A percentile compares a stretch with the other conserved stretches of the same genome.
Evolutionary conservation across 2,113 vertebrate species (phyloP).

Genomic region (Columbina picui): DNA sequence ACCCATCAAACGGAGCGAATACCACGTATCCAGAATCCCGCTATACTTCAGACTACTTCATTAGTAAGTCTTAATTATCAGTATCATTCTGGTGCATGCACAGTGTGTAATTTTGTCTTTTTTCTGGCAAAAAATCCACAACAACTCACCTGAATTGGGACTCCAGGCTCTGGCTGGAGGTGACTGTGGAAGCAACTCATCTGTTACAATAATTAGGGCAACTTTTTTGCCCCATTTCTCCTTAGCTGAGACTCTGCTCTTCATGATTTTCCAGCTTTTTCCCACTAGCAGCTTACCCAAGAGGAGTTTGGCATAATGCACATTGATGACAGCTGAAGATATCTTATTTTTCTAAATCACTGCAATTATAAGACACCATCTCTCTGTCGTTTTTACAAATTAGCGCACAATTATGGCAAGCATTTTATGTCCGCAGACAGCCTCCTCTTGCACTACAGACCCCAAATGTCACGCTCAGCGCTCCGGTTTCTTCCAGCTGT

Average conservation of each 20-base stretch:
- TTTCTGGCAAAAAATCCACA: neutral
- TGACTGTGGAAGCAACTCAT: neutral
- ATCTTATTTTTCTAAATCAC: neutral
- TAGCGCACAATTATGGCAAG: neutral
- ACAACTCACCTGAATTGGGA: neutral
- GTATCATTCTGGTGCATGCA: neutral
- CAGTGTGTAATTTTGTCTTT: neutral
- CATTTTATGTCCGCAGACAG: neutral
- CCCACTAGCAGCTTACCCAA: neutral
- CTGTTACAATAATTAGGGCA: fast-evolving
- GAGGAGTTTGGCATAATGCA: neutral
- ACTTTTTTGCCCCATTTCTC: neutral
- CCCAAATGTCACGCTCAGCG: fast-evolving
- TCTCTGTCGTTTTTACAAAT: neutral
- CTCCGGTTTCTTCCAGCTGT: neutral
- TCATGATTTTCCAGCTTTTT: neutral
- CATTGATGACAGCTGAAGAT: fast-evolving
- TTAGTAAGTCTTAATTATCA: conserved; percentile 87
- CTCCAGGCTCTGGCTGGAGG: neutral
- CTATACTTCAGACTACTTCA: conserved; percentile 97
- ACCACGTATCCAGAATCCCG: conserved; percentile 92
- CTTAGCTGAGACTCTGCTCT: neutral
- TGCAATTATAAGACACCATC: neutral
- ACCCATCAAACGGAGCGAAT: conserved; percentile 87
- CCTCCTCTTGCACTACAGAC: neutral